These are phyloP conservation scores for Aspiorhynchus laticeps DNA, from an alignment of 2,113 vertebrate species.

Conservation along the genomic window DNA sequence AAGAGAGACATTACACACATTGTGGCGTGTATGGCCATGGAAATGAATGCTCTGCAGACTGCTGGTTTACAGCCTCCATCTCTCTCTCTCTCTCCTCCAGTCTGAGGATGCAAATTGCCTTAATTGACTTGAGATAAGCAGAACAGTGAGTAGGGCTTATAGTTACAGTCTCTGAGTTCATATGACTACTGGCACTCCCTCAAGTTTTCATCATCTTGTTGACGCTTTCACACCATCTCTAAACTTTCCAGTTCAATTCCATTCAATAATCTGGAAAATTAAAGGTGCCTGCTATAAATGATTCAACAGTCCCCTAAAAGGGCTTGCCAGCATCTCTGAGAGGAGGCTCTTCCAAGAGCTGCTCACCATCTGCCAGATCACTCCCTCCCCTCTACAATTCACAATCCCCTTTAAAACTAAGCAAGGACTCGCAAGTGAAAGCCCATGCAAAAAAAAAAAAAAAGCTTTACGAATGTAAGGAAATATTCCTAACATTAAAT, in stretches of 20 bases:
- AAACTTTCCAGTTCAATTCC: neutral
- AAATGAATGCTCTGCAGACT: neutral
- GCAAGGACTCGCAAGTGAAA: neutral
- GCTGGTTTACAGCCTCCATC: neutral
- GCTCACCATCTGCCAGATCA: constrained; percentile 23
- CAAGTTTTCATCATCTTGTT: neutral
- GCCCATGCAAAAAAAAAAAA: neutral
- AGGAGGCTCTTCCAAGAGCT: constrained; percentile 23
- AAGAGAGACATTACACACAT: neutral
- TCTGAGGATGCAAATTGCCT: neutral
- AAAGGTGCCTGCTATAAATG: neutral
- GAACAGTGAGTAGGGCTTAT: neutral
- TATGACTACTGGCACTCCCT: neutral
- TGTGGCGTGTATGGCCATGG: neutral
- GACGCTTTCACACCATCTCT: neutral
- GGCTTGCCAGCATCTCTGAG: constrained; percentile 23
- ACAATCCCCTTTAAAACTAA: neutral
- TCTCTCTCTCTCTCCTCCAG: neutral
- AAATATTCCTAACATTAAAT: neutral
- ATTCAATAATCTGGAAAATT: neutral
- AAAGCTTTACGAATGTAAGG: neutral
- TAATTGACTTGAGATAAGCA: neutral
- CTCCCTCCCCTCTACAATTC: constrained; percentile 4
- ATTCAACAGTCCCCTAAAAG: neutral
- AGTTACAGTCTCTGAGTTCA: neutral